Evolutionary conservation across 23 tunicate genomes (phyloP).

Genomic region (Trididemnum nubilum): DNA sequence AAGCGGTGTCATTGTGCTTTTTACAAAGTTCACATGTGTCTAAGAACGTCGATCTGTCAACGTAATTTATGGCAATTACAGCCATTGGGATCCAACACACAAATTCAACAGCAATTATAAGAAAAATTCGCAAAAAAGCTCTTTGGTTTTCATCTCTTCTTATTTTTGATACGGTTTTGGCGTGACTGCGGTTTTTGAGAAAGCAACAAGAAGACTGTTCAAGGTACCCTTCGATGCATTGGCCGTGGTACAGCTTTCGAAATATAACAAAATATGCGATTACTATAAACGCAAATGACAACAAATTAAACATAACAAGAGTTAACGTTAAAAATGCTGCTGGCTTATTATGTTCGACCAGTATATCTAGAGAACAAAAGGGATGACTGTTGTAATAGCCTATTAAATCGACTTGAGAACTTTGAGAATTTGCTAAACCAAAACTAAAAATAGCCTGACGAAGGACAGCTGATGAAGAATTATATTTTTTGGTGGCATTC

Average conservation of each 20-base stretch:
- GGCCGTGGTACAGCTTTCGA: neutral
- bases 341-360: neutral
- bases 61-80: neutral
- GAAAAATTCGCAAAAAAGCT: neutral
- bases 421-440: neutral
- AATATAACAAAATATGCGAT: neutral
- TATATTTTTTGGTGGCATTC: neutral
- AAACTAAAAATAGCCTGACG: neutral
- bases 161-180: neutral
- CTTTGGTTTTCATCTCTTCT: constrained; percentile 2
- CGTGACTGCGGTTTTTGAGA: neutral
- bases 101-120: neutral
- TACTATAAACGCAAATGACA: neutral
- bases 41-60: neutral
- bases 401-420: neutral
- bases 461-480: neutral
- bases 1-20: neutral
- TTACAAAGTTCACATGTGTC: neutral
- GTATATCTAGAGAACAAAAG: neutral
- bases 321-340: neutral
- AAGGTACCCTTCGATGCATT: neutral
- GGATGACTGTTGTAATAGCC: neutral
- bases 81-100: constrained; percentile 1
- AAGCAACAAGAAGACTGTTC: neutral
- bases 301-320: neutral